These are phyloP conservation scores for Melieria omissa DNA, from an alignment of 2,888 invertebrate species.

Conservation along the genomic window DNA sequence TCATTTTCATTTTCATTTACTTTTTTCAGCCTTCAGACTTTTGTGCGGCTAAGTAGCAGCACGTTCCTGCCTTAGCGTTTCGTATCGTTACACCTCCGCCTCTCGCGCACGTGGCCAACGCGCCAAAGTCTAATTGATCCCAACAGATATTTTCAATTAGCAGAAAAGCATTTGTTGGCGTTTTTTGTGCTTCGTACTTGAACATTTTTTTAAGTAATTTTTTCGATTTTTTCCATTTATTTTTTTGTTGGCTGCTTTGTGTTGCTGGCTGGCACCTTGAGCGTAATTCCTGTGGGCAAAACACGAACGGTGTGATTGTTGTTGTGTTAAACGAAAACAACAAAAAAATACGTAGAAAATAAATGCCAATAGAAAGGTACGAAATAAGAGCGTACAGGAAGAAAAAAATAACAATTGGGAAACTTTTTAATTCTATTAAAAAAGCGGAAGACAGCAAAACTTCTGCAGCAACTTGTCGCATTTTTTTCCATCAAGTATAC, in stretches of 20 bases:
- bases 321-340: constrained; percentile 39
- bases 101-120: constrained; percentile 26
- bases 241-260: constrained; percentile 19
- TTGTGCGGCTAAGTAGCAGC: not conserved
- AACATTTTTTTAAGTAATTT: constrained; percentile 34
- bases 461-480: not conserved
- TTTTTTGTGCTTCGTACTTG: constrained; percentile 35
- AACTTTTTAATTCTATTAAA: constrained; percentile 64
- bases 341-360: constrained; percentile 44
- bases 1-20: constrained; percentile 44
- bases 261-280: constrained; percentile 56
- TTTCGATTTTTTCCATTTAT: constrained; percentile 34
- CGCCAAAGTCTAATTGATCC: constrained; percentile 63
- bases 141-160: constrained; percentile 67
- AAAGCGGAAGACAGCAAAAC: constrained; percentile 41
- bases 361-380: constrained; percentile 52
- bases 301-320: not conserved
- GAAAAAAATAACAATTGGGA: constrained; percentile 36
- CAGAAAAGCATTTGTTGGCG: constrained; percentile 59
- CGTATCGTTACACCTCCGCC: not conserved
- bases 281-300: constrained; percentile 58
- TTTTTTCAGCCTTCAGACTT: constrained; percentile 42
- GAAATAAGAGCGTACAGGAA: constrained; percentile 44
- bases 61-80: not conserved
- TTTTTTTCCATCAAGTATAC: no score